phyloP scores from a whole-genome alignment of 2,888 invertebrate genomes.

The Osmoderma eremita region DNA sequence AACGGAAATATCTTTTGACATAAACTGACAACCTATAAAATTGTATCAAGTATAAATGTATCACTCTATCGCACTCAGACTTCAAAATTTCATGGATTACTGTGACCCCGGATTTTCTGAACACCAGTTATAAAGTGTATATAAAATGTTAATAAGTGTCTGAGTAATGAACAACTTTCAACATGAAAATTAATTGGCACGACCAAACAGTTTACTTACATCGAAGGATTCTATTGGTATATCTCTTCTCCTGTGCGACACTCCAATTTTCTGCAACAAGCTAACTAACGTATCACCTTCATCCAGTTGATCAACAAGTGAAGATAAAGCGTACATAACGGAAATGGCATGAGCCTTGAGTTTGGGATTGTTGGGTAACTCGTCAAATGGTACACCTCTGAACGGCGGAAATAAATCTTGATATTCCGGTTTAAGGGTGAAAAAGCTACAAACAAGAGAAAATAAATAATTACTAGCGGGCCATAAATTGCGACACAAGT shows the following conservation, averaged over 20 bases:
- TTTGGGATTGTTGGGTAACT: slow-evolving; percentile 63
- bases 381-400: slow-evolving; percentile 62
- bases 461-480: slow-evolving; percentile 5
- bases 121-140: too few relatives aligned
- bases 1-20: too few relatives aligned
- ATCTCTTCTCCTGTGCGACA: slow-evolving; percentile 52
- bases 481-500: slow-evolving; percentile 4
- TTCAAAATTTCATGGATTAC: too few relatives aligned
- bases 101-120: too few relatives aligned
- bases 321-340: slow-evolving; percentile 65
- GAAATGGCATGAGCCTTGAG: slow-evolving; percentile 67
- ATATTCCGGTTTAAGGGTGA: slow-evolving; percentile 64
- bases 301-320: slow-evolving; percentile 65
- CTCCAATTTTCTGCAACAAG: slow-evolving; percentile 60
- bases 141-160: background rate
- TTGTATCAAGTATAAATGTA: background rate
- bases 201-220: slow-evolving; percentile 48
- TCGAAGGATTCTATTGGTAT: slow-evolving; percentile 45
- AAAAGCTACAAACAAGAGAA: slow-evolving; percentile 60
- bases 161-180: background rate
- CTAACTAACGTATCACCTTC: slow-evolving; percentile 64
- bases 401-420: slow-evolving; percentile 63
- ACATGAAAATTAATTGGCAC: background rate
- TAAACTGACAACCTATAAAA: too few relatives aligned
- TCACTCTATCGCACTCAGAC: background rate